A percentile compares a stretch with the other conserved stretches of the same genome.
Evolutionary conservation across 2,888 invertebrate genomes (phyloP).

Genomic region (Hemithea aestivaria): DNA sequence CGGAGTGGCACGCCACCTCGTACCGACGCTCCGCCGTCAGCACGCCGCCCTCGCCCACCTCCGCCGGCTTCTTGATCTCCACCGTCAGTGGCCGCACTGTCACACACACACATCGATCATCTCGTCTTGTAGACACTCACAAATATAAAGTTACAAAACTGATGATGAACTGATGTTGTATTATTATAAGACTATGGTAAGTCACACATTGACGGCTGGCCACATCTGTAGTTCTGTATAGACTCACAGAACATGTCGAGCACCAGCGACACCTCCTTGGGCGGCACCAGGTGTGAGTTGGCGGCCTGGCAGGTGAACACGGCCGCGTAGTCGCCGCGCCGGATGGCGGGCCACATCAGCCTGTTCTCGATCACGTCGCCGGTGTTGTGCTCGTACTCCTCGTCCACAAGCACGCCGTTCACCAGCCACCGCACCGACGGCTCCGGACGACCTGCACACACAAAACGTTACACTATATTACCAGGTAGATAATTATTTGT

Average conservation of each 20-base stretch:
- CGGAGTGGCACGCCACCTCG: slow-evolving; percentile 90
- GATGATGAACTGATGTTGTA: too few species aligned
- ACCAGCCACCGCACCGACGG: slow-evolving; percentile 91
- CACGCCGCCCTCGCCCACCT: slow-evolving; percentile 74
- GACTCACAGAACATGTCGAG: slow-evolving; percentile 90
- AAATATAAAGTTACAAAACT: too few species aligned
- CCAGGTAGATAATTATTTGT: too few species aligned
- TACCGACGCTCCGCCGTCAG: slow-evolving; percentile 91
- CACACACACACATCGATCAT: neutral
- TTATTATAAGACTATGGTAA: too few species aligned
- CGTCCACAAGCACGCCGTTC: slow-evolving; percentile 88
- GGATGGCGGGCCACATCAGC: slow-evolving; percentile 85
- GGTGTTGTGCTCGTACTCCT: slow-evolving; percentile 90
- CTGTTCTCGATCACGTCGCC: slow-evolving; percentile 93
- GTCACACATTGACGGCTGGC: too few species aligned
- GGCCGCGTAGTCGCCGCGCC: slow-evolving; percentile 89
- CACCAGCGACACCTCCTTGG: slow-evolving; percentile 86
- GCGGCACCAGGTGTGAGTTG: slow-evolving; percentile 90
- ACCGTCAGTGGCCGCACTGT: slow-evolving; percentile 91
- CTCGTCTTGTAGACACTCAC: too few species aligned
- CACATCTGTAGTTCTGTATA: too few species aligned
- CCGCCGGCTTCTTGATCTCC: slow-evolving; percentile 81
- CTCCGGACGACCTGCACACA: slow-evolving; percentile 83
- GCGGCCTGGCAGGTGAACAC: slow-evolving; percentile 93
- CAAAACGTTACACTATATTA: neutral